Evolutionary conservation across 1,140 invertebrate species (phyloP), one percentile per base, ranked within the genome.

Genomic region (Latrodectus geometricus): DNA sequence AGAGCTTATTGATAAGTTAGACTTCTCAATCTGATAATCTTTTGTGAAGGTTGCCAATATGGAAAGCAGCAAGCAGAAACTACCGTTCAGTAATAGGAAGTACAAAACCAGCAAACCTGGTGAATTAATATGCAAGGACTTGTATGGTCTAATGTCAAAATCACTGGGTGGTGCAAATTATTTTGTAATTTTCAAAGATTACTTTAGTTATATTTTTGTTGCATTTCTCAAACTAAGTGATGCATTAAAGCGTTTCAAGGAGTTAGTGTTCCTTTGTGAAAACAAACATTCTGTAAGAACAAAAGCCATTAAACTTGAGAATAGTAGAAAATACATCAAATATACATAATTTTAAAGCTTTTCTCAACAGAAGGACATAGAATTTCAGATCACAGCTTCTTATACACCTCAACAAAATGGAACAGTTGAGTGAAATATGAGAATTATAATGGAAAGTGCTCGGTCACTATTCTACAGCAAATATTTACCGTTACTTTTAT

Each of bases 301-400:
- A 72, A 90, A 90, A 81, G 83, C 21, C 49, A 49, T 92, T 5
- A 90, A 90, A 74, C 89, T 89, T 73, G 92, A 92, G 74, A 92
- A 92, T 89, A 92, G 91, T 5, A 89, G 52, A n/a, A 91, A 92
- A 87, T 92, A 91, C 88, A 48, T 89, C 0, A n/a, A n/a, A n/a
- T n/a, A 91, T 89, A 74, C 88, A 89, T 23, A 81, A 76, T 68
- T 72, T 80, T 12, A 9, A 15, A 4, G 20, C 52, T 23, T 50
- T 83, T 35, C 69, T 80, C 35, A 72, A 54, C 4, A 83, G 20
- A 88, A 50, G 8, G 86, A 80, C 5, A 76, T 84, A 9, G 50
- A 74, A n/a, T 20, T 77, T 12, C 35, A 68, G 74, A 56, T 66
- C 35, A 69, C 56, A 49, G 35, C 72, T n/a, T 48, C 74, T 61